Evolutionary conservation across 2,113 vertebrate species (phyloP).

Genomic region (Hymenochirus boettgeri): DNA sequence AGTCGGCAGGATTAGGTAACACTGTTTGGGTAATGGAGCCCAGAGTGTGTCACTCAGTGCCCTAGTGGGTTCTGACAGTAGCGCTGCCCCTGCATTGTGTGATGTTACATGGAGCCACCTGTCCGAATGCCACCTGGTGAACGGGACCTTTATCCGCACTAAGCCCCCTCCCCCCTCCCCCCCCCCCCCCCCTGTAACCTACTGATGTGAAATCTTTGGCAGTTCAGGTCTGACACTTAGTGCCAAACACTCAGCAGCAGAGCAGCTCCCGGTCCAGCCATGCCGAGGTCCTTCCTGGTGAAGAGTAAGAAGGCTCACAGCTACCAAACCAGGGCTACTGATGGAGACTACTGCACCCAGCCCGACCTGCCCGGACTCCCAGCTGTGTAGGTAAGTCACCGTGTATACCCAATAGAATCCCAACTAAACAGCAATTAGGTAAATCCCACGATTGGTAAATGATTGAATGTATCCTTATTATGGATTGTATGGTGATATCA

Average conservation of each 20-base stretch:
- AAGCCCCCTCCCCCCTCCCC: slow-evolving; percentile 4
- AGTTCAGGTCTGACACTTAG: slow-evolving; percentile 43
- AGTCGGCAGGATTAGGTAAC: slow-evolving; percentile 7
- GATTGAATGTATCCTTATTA: too few relatives aligned
- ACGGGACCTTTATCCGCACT: slow-evolving; percentile 44
- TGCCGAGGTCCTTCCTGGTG: slow-evolving; percentile 95
- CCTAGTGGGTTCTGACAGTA: slow-evolving; percentile 17
- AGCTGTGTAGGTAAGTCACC: slow-evolving; percentile 78
- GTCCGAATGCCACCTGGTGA: slow-evolving; percentile 84
- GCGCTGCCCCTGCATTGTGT: slow-evolving; percentile 8
- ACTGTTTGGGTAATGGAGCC: slow-evolving; percentile 52
- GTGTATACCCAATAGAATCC: too few relatives aligned
- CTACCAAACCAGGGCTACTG: slow-evolving; percentile 80
- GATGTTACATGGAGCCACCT: slow-evolving; percentile 66
- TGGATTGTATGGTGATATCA: too few relatives aligned
- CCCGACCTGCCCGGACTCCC: slow-evolving; percentile 68
- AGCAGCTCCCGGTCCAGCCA: slow-evolving; percentile 46
- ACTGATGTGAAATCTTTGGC: slow-evolving; percentile 47
- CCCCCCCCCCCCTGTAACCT: slow-evolving; percentile 31
- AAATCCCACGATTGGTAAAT: too few relatives aligned
- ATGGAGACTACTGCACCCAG: slow-evolving; percentile 64
- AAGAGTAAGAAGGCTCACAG: slow-evolving; percentile 97
- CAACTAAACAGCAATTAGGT: too few relatives aligned
- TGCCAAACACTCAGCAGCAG: slow-evolving; percentile 8
- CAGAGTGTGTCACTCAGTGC: slow-evolving; percentile 51